Percentiles rank a stretch among this genome's conserved stretches.
Conservation (phyloP, 2,888 invertebrate genomes). For the Prosapia bicincta region DNA sequence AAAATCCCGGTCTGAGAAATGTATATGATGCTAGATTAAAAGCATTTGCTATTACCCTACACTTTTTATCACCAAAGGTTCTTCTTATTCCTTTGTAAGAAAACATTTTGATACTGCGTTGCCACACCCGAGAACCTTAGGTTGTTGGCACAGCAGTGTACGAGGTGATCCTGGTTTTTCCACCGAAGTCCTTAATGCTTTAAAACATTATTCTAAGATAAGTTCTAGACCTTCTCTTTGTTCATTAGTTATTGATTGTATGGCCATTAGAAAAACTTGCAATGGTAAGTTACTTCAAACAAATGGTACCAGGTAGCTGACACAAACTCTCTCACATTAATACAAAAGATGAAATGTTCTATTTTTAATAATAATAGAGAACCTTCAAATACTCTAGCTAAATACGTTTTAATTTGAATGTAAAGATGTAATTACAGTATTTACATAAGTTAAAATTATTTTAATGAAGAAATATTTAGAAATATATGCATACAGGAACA, state of each 20-base stretch:
- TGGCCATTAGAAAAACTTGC: background rate
- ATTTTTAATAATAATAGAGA: too few species aligned
- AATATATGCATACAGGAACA: too few species aligned
- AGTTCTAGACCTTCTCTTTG: background rate
- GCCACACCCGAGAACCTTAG: constrained; percentile 13
- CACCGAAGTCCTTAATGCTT: background rate
- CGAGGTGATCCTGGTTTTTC: constrained; percentile 42
- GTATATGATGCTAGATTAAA: constrained; percentile 14
- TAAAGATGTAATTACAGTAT: too few species aligned
- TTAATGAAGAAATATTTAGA: too few species aligned
- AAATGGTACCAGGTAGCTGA: too few species aligned
- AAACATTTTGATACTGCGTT: constrained; percentile 15
- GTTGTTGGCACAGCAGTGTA: constrained; percentile 19
- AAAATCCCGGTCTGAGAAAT: constrained; percentile 1
- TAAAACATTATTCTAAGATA: background rate
- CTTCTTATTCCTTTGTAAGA: constrained; percentile 15
- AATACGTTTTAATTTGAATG: too few species aligned
- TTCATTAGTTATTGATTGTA: background rate
- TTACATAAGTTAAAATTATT: too few species aligned
- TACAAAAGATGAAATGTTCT: too few species aligned
- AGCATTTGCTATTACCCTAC: constrained; percentile 8
- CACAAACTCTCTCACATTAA: too few species aligned
- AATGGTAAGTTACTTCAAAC: too few species aligned
- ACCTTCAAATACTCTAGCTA: too few species aligned
- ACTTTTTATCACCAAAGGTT: constrained; percentile 15